phyloP scores from a whole-genome alignment of 2,888 invertebrate species.

The Cosmia pyralina region DNA sequence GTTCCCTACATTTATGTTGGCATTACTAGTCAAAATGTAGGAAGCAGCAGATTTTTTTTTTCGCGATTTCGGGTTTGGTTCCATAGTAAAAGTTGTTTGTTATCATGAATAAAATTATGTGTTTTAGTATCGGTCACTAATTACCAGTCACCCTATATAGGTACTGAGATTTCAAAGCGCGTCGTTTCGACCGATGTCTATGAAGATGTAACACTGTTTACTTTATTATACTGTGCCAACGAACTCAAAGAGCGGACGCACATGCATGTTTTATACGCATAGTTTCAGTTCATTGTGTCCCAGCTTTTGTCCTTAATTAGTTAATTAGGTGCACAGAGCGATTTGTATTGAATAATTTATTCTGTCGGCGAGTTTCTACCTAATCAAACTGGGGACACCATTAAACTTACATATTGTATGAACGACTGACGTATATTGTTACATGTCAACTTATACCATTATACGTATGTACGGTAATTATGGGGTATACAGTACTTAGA shows the following conservation, averaged over 20 bases:
- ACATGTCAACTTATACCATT: constrained; percentile 5
- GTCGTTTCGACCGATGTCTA: too few species aligned
- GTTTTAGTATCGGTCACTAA: too few species aligned
- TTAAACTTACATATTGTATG: constrained; percentile 36
- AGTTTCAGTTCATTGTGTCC: constrained; percentile 47
- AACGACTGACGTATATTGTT: constrained; percentile 11
- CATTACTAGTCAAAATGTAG: too few species aligned
- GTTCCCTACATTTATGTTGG: too few species aligned
- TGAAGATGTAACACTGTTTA: too few species aligned
- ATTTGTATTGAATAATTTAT: constrained; percentile 64
- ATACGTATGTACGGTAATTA: constrained; percentile 24
- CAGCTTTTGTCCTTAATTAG: constrained; percentile 61
- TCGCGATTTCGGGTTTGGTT: too few species aligned
- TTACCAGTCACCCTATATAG: too few species aligned
- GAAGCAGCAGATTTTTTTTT: too few species aligned
- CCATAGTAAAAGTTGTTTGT: too few species aligned
- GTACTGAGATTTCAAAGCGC: too few species aligned
- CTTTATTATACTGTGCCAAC: background rate
- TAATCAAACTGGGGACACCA: constrained; percentile 50
- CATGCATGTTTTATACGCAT: constrained; percentile 55
- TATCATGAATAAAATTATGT: too few species aligned
- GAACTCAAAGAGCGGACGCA: constrained; percentile 34
- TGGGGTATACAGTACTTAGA: constrained; percentile 16
- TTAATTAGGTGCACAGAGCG: constrained; percentile 61
- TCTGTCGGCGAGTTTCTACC: constrained; percentile 33